A percentile compares a stretch with the other conserved stretches of the same genome.
These are phyloP conservation scores for Phenganax stokvisi DNA, from an alignment of 92 coral and sea anemone species.

Conservation along the genomic window DNA sequence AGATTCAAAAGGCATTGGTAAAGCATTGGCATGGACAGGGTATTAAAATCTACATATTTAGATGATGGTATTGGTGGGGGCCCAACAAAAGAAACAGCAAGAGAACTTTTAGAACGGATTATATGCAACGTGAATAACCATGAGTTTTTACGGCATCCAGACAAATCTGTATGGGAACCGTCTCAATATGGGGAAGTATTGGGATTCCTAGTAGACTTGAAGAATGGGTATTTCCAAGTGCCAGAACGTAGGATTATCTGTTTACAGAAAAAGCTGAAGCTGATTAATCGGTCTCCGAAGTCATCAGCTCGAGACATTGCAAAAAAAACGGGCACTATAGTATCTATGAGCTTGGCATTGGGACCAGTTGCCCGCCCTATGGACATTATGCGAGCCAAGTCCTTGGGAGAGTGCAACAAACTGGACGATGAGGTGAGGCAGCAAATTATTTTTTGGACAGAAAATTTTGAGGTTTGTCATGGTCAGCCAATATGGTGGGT, in stretches of 20 bases:
- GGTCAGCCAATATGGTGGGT: conserved; percentile 53
- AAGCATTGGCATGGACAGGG: conserved; percentile 50
- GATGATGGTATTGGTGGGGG: conserved; percentile 44
- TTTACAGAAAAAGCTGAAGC: background rate
- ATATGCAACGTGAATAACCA: background rate
- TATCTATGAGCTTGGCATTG: conserved; percentile 61
- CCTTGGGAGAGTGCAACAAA: conserved; percentile 37
- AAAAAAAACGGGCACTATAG: conserved; percentile 38
- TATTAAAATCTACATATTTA: conserved; percentile 42
- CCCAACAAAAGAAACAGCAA: background rate
- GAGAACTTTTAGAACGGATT: background rate
- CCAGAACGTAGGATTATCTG: conserved; percentile 39
- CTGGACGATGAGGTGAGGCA: conserved; percentile 40
- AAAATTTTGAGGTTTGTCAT: conserved; percentile 36
- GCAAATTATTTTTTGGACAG: conserved; percentile 45
- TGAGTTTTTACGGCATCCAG: background rate
- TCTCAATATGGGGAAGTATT: background rate
- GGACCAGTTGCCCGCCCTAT: conserved; percentile 59
- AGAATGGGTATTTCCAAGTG: conserved; percentile 46
- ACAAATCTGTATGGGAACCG: conserved; percentile 3
- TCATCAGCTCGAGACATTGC: conserved; percentile 45
- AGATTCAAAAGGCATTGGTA: conserved; percentile 43
- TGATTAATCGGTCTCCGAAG: no score
- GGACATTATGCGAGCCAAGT: conserved; percentile 44
- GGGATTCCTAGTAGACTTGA: background rate